These are phyloP conservation scores for Seriola quinqueradiata DNA, from an alignment of 2,113 vertebrate species.

Conservation along the genomic window DNA sequence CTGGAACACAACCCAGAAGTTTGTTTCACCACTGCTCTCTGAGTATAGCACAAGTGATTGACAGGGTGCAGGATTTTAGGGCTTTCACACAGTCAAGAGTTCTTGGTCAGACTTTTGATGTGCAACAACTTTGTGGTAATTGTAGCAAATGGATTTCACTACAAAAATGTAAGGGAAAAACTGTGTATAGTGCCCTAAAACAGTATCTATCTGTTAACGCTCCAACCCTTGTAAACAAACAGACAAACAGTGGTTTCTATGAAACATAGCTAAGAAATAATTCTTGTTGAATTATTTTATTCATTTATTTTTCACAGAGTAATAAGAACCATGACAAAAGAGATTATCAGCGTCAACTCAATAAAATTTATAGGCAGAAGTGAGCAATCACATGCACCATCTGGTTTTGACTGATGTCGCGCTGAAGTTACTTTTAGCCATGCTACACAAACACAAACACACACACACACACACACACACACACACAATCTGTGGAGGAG, in stretches of 20 bases:
- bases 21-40: background rate
- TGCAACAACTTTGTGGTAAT: background rate
- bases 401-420: constrained; percentile 48
- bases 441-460: background rate
- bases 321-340: constrained; percentile 46
- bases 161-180: background rate
- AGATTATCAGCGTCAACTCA: constrained; percentile 45
- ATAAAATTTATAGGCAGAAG: constrained; percentile 35
- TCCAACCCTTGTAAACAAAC: constrained; percentile 26
- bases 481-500: constrained; percentile 8
- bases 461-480: background rate
- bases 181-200: background rate
- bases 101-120: background rate
- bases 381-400: constrained; percentile 53
- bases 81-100: background rate
- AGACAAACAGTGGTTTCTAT: constrained; percentile 45
- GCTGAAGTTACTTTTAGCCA: constrained; percentile 11
- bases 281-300: constrained; percentile 7
- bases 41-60: background rate
- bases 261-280: constrained; percentile 23
- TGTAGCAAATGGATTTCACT: background rate
- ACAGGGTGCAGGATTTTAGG: background rate
- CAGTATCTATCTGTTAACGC: background rate
- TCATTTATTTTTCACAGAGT: constrained; percentile 30
- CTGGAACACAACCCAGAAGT: background rate